Percentiles rank a stretch among this genome's conserved stretches.
Evolutionary conservation across 1,140 invertebrate genomes (phyloP).

Genomic region (Cydia amplana): DNA sequence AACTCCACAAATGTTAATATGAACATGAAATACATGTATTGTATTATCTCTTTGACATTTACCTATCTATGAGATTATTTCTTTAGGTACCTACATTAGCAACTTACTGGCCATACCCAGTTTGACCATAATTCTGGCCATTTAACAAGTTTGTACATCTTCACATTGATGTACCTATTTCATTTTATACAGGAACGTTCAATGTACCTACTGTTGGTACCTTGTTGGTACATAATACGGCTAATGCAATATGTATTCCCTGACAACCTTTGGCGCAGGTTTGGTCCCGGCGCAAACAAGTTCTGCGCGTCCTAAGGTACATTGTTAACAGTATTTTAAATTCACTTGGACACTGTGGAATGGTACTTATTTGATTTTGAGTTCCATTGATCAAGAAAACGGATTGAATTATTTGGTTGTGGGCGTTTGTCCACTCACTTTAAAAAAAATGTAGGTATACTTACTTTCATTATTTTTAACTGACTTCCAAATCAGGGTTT

Average conservation of each 20-base stretch:
- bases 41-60: too few relatives aligned
- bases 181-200: conserved; percentile 32
- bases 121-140: too few relatives aligned
- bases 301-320: conserved; percentile 10
- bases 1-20: too few relatives aligned
- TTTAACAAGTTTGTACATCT: not conserved
- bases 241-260: conserved; percentile 30
- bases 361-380: conserved; percentile 3
- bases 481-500: too few relatives aligned
- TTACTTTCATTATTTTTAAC: not conserved
- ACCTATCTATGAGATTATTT: too few relatives aligned
- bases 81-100: too few relatives aligned
- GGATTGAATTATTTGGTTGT: not conserved
- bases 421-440: not conserved
- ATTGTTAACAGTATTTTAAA: conserved; percentile 25
- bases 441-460: not conserved
- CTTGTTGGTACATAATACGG: conserved; percentile 8
- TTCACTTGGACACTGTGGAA: not conserved
- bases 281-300: conserved; percentile 19
- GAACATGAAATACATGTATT: too few relatives aligned
- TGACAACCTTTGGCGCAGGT: conserved; percentile 18
- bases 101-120: too few relatives aligned
- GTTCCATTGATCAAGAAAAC: not conserved
- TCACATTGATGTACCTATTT: conserved; percentile 39
- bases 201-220: not conserved